Percentiles rank a stretch among this genome's conserved stretches.
Conservation (phyloP, 1,140 invertebrate species). For the Penaeus japonicus region DNA sequence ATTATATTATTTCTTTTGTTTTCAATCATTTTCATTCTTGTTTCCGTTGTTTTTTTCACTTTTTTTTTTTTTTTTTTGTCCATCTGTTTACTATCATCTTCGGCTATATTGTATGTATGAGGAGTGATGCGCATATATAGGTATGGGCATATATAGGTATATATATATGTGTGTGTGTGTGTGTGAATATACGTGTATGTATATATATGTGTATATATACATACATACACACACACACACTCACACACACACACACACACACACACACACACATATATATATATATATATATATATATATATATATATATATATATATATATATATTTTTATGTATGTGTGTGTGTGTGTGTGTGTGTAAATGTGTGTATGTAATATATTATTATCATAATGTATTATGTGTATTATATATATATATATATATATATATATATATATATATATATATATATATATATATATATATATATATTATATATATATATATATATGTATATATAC, state of each 20-base stretch:
- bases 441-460: constrained; percentile 17
- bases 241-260: neutral
- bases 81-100: too few relatives aligned
- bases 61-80: too few relatives aligned
- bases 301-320: constrained; percentile 26
- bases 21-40: too few relatives aligned
- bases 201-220: constrained; percentile 3
- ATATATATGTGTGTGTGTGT: neutral
- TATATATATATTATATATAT: constrained; percentile 21
- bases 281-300: constrained; percentile 9
- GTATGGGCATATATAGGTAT: constrained; percentile 17
- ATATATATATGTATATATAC: neutral
- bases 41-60: too few relatives aligned
- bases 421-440: neutral
- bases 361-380: constrained; percentile 7
- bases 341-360: constrained; percentile 1
- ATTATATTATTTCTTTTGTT: too few relatives aligned
- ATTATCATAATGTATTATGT: too few relatives aligned
- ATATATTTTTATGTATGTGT: neutral
- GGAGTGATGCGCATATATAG: too few relatives aligned
- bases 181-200: neutral
- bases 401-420: neutral
- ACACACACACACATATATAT: neutral
- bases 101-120: too few relatives aligned
- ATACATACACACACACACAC: neutral